These are phyloP conservation scores for Diabrotica balteata DNA, from an alignment of 2,888 invertebrate species.

Conservation along the genomic window DNA sequence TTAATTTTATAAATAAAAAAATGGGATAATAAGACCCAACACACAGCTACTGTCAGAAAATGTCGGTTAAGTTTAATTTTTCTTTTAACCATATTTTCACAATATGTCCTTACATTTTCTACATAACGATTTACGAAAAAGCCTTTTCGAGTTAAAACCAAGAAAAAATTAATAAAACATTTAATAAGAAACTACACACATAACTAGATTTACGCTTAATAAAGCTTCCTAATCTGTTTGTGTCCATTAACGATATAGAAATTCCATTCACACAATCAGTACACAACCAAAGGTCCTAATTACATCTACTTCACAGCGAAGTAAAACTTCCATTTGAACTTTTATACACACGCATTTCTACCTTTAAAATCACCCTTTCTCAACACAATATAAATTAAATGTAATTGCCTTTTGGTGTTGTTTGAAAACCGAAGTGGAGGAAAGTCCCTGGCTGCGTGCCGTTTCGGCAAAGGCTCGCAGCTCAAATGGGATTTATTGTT, in stretches of 20 bases:
- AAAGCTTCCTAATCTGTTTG: background rate
- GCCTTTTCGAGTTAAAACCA: no score
- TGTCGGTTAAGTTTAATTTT: no score
- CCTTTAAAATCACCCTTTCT: constrained; percentile 21
- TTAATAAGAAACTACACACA: no score
- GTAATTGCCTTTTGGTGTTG: constrained; percentile 30
- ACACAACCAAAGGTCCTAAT: background rate
- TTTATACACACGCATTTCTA: constrained; percentile 4
- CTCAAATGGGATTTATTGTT: constrained; percentile 4
- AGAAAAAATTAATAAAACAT: no score
- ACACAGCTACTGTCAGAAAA: no score
- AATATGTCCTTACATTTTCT: no score
- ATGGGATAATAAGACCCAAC: no score
- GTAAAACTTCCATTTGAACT: background rate
- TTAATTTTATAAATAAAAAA: no score
- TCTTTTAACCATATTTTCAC: no score
- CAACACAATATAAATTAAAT: constrained; percentile 30
- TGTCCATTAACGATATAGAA: background rate
- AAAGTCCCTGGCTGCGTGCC: constrained; percentile 3
- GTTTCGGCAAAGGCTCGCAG: background rate
- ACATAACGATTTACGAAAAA: no score
- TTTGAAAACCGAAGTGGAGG: constrained; percentile 17
- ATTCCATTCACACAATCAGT: background rate
- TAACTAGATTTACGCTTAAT: no score
- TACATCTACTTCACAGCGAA: background rate